phyloP scores from a whole-genome alignment of 2,113 vertebrate genomes.

The Onychostoma macrolepis region DNA sequence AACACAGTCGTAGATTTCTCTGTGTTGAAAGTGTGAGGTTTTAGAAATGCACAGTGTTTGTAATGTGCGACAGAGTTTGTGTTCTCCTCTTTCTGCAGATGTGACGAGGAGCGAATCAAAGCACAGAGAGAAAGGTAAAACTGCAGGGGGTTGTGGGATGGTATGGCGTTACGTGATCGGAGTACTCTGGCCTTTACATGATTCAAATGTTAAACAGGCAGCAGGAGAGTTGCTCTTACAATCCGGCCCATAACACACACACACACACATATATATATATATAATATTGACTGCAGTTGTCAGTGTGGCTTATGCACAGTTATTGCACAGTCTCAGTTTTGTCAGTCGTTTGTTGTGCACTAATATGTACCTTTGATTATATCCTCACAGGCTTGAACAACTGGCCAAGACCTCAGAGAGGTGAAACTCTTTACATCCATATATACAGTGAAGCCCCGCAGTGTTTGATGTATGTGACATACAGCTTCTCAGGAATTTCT shows the following conservation, averaged over 20 bases:
- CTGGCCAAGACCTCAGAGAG: conserved; percentile 67
- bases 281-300: not conserved
- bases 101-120: conserved; percentile 87
- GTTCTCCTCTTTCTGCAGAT: conserved; percentile 72
- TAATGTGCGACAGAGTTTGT: not conserved
- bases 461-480: not conserved
- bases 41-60: conserved; percentile 3
- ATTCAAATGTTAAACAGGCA: not conserved
- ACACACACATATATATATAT: too few relatives aligned
- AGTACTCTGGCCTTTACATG: conserved; percentile 48
- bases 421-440: conserved; percentile 61
- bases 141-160: conserved; percentile 21
- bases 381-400: conserved; percentile 67
- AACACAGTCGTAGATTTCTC: not conserved
- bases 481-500: too few relatives aligned
- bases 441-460: not conserved
- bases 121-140: conserved; percentile 84
- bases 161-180: conserved; percentile 3
- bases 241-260: not conserved
- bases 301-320: not conserved
- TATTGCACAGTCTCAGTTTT: not conserved
- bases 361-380: not conserved
- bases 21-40: not conserved
- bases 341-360: not conserved
- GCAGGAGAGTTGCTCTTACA: not conserved